These are phyloP conservation scores for Poecilia gillii DNA, from an alignment of 2,797 vertebrate genomes.

Conservation along the genomic window DNA sequence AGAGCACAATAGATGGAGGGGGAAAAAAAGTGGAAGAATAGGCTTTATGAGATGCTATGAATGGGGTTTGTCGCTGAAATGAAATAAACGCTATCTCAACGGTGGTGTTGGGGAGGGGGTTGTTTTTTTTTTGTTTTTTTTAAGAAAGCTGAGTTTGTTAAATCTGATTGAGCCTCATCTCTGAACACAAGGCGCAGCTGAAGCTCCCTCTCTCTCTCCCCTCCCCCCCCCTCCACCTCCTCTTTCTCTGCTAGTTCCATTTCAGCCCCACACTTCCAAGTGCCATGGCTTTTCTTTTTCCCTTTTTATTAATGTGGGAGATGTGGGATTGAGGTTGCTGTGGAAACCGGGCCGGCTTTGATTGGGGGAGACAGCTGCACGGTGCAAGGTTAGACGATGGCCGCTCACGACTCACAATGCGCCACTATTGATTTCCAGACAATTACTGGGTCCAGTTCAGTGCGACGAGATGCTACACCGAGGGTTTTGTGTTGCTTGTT, in stretches of 20 bases:
- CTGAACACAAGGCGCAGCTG: constrained; percentile 10
- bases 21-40: constrained; percentile 27
- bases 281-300: constrained; percentile 46
- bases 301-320: constrained; percentile 64
- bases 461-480: constrained; percentile 6
- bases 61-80: constrained; percentile 48
- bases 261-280: constrained; percentile 37
- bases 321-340: constrained; percentile 70
- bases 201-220: not conserved
- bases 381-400: constrained; percentile 72
- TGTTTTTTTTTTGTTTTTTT: constrained; percentile 21
- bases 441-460: constrained; percentile 61
- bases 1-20: constrained; percentile 60
- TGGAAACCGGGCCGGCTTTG: constrained; percentile 66
- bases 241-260: constrained; percentile 17
- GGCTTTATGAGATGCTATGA: constrained; percentile 70
- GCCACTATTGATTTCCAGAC: constrained; percentile 71
- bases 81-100: constrained; percentile 63
- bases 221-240: not conserved
- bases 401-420: constrained; percentile 59
- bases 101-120: constrained; percentile 17
- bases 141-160: constrained; percentile 37
- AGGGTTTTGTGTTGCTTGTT: constrained; percentile 5
- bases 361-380: constrained; percentile 68
- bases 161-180: constrained; percentile 31